phyloP scores from a whole-genome alignment of 2,888 invertebrate genomes.

The Agrochola lychnidis region DNA sequence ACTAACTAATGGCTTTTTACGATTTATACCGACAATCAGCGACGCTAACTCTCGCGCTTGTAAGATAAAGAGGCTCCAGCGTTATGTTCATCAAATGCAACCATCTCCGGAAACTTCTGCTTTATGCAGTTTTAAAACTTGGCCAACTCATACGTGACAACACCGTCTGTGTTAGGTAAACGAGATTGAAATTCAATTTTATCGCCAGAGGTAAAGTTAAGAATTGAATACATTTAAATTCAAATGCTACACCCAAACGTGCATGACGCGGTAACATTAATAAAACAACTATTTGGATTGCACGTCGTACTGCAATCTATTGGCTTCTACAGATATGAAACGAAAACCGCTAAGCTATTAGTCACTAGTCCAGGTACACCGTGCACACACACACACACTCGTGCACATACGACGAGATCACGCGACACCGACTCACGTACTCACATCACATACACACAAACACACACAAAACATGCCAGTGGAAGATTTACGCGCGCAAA shows the following conservation, averaged over 20 bases:
- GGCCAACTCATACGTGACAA: background rate
- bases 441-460: background rate
- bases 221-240: conserved; percentile 7
- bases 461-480: conserved; percentile 10
- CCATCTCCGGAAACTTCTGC: conserved; percentile 4
- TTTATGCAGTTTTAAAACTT: background rate
- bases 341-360: conserved; percentile 52
- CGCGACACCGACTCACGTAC: background rate
- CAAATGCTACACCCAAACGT: conserved; percentile 2
- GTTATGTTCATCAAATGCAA: background rate
- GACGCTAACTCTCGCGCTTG: conserved; percentile 10
- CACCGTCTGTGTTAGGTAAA: background rate
- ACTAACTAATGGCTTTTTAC: conserved; percentile 56
- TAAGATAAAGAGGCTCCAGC: conserved; percentile 10
- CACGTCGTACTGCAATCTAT: conserved; percentile 42
- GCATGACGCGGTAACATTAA: conserved; percentile 14
- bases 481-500: conserved; percentile 54
- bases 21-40: conserved; percentile 37
- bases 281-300: conserved; percentile 12
- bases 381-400: conserved; percentile 13
- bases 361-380: conserved; percentile 49
- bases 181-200: conserved; percentile 6
- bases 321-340: conserved; percentile 31
- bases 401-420: background rate
- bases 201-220: background rate